Conservation (phyloP, 2,797 vertebrate species). For the Aphelocoma californica region DNA sequence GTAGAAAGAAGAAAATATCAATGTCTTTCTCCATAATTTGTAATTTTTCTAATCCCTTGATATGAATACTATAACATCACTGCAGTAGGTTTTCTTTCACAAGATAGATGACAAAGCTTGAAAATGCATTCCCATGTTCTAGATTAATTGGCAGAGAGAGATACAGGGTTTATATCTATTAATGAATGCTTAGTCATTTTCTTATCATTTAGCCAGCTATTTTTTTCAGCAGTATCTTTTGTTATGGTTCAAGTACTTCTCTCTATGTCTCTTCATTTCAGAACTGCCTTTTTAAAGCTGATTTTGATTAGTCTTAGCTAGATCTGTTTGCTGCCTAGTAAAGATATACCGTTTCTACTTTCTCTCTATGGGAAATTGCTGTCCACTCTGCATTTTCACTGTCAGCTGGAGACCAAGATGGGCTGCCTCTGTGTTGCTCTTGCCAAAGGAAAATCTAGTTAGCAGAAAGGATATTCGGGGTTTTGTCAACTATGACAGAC, state of each 20-base stretch:
- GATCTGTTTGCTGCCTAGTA: neutral
- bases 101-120: neutral
- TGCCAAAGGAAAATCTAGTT: neutral
- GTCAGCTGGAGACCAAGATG: neutral
- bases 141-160: neutral
- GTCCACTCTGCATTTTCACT: neutral
- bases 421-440: neutral
- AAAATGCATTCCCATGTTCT: neutral
- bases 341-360: neutral
- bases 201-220: neutral
- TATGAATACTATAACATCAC: neutral
- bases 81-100: neutral
- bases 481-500: neutral
- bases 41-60: neutral
- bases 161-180: neutral
- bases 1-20: neutral
- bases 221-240: neutral
- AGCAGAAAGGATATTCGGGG: neutral
- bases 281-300: neutral
- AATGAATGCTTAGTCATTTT: neutral
- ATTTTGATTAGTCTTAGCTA: neutral
- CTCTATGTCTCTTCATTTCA: neutral
- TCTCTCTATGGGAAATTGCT: neutral
- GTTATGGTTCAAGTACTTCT: neutral
- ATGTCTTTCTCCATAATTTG: neutral